phyloP scores from a whole-genome alignment of 2,113 vertebrate species.

The Aythya baeri region DNA sequence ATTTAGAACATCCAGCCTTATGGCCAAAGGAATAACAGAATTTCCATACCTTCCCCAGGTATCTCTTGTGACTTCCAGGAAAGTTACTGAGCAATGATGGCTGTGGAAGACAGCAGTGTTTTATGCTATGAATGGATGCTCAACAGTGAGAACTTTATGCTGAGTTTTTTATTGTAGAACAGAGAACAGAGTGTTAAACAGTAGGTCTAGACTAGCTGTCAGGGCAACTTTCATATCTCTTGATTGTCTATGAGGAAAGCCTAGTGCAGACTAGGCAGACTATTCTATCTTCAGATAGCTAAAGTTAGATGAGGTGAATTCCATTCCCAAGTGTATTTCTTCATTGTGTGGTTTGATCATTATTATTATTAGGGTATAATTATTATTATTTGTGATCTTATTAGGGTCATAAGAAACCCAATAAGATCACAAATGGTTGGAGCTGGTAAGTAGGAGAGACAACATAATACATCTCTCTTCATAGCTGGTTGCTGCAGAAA shows the following conservation, averaged over 20 bases:
- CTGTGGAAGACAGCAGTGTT: background rate
- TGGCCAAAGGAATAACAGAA: background rate
- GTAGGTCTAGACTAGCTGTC: background rate
- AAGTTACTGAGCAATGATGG: background rate
- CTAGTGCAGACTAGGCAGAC: background rate
- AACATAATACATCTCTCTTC: background rate
- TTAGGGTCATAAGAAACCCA: background rate
- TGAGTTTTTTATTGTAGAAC: fast-evolving
- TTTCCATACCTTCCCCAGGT: background rate
- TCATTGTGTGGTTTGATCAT: background rate
- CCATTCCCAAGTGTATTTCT: background rate
- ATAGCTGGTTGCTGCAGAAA: background rate
- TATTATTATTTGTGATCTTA: too few species aligned
- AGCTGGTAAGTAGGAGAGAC: fast-evolving
- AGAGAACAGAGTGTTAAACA: background rate
- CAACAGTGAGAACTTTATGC: background rate
- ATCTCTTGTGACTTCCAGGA: background rate
- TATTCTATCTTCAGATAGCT: background rate
- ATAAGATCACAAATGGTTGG: background rate
- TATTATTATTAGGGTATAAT: too few species aligned
- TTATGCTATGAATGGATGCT: background rate
- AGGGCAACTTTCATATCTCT: background rate
- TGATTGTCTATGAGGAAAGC: background rate
- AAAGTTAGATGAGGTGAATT: background rate
- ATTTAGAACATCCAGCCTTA: background rate